These are phyloP conservation scores for Neria commutata DNA, from an alignment of 2,888 invertebrate species.

Conservation along the genomic window DNA sequence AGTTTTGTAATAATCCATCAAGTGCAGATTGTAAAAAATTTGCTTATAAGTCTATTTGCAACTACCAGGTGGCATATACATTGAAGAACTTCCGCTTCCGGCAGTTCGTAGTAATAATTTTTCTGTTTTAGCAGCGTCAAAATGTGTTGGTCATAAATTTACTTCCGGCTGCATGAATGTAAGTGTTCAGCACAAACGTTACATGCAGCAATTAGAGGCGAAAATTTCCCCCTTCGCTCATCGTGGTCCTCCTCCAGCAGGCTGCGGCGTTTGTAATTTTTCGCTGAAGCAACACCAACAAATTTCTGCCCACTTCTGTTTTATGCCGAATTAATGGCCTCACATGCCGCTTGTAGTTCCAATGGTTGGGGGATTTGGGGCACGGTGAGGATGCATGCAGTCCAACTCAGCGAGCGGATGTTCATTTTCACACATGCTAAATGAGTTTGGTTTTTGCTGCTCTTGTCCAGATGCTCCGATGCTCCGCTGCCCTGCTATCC, in stretches of 20 bases:
- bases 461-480: slow-evolving; percentile 22
- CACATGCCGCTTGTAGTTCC: slow-evolving; percentile 40
- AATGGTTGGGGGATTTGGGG: slow-evolving; percentile 24
- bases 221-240: slow-evolving; percentile 6
- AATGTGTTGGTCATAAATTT: slow-evolving; percentile 21
- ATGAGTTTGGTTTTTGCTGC: slow-evolving; percentile 40
- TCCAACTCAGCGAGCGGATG: slow-evolving; percentile 21
- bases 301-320: slow-evolving; percentile 55
- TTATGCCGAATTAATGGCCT: slow-evolving; percentile 57
- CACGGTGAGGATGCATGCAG: slow-evolving; percentile 44
- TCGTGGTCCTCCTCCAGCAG: slow-evolving; percentile 4
- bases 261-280: slow-evolving; percentile 44
- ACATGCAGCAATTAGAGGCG: slow-evolving; percentile 1
- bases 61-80: not conserved
- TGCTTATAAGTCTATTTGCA: too few relatives aligned
- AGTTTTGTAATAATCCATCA: too few relatives aligned
- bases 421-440: slow-evolving; percentile 48
- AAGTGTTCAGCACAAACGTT: not conserved
- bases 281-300: slow-evolving; percentile 33
- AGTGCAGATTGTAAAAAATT: too few relatives aligned
- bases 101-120: not conserved
- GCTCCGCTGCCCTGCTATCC: slow-evolving; percentile 19
- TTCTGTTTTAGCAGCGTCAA: slow-evolving; percentile 6
- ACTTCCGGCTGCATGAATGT: not conserved
- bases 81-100: not conserved